Conservation (phyloP, 1,140 invertebrate species). For the Drosophila setifemur region DNA sequence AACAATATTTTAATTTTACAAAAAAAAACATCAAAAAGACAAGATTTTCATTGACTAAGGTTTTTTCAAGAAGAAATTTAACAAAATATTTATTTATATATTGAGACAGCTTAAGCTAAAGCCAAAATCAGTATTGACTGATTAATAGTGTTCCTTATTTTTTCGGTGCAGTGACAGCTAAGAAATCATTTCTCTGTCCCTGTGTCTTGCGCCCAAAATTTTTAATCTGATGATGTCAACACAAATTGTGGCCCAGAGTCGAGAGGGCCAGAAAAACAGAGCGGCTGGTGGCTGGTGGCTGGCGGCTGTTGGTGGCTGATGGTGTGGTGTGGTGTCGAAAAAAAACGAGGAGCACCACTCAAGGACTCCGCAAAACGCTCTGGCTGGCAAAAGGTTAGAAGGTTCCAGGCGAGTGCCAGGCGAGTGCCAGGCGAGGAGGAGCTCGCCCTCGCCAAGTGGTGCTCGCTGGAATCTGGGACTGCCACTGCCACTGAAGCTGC, state of each 20-base stretch:
- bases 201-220: slow-evolving; percentile 69
- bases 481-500: slow-evolving; percentile 16
- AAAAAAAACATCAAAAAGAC: too few relatives aligned
- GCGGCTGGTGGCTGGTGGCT: slow-evolving; percentile 2
- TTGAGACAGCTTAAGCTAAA: too few relatives aligned
- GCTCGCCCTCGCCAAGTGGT: slow-evolving; percentile 46
- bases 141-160: neutral
- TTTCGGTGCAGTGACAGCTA: slow-evolving; percentile 27
- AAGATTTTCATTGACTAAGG: too few relatives aligned
- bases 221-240: slow-evolving; percentile 81
- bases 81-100: too few relatives aligned
- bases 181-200: slow-evolving; percentile 67
- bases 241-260: slow-evolving; percentile 71
- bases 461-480: slow-evolving; percentile 39
- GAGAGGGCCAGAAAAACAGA: slow-evolving; percentile 29
- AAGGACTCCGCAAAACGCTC: slow-evolving; percentile 73
- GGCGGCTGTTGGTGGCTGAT: too few relatives aligned
- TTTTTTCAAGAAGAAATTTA: too few relatives aligned
- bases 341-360: slow-evolving; percentile 44
- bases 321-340: too few relatives aligned
- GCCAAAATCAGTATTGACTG: neutral
- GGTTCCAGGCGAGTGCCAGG: slow-evolving; percentile 6
- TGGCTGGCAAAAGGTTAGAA: slow-evolving; percentile 73
- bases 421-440: slow-evolving; percentile 63
- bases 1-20: too few relatives aligned